Conservation (phyloP, 2,113 vertebrate species). For the Tamias sibiricus region DNA sequence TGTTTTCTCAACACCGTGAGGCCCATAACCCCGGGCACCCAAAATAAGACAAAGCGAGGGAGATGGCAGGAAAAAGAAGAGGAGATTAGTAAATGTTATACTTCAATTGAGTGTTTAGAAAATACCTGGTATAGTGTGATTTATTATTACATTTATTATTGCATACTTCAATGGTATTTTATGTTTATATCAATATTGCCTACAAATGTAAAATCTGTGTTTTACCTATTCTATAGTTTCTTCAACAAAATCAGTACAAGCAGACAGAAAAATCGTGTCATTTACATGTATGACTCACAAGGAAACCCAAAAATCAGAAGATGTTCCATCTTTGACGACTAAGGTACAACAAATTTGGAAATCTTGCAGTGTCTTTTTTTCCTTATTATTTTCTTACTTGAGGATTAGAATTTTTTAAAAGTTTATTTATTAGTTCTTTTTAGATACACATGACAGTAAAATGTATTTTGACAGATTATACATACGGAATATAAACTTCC, state of each 20-base stretch:
- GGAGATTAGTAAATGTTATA: background rate
- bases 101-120: background rate
- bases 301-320: constrained; percentile 69
- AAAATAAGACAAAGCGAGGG: background rate
- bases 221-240: constrained; percentile 76
- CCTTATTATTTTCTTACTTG: too few species aligned
- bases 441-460: too few species aligned
- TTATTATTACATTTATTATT: background rate
- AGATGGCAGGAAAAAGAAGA: background rate
- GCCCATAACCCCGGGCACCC: fast-evolving
- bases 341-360: constrained; percentile 80
- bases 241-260: constrained; percentile 83
- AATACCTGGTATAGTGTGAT: background rate
- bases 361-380: background rate
- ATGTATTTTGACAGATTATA: too few species aligned
- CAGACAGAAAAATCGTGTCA: constrained; percentile 76
- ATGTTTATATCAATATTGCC: background rate
- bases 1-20: background rate
- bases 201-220: constrained; percentile 27
- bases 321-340: background rate
- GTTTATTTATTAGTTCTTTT: too few species aligned
- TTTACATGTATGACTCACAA: constrained; percentile 61
- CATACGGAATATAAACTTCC: too few species aligned
- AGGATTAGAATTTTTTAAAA: too few species aligned
- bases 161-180: background rate